Evolutionary conservation across 23 tunicate genomes (phyloP), one percentile per base, ranked within the genome.

Genomic region (Corella eumyota): DNA sequence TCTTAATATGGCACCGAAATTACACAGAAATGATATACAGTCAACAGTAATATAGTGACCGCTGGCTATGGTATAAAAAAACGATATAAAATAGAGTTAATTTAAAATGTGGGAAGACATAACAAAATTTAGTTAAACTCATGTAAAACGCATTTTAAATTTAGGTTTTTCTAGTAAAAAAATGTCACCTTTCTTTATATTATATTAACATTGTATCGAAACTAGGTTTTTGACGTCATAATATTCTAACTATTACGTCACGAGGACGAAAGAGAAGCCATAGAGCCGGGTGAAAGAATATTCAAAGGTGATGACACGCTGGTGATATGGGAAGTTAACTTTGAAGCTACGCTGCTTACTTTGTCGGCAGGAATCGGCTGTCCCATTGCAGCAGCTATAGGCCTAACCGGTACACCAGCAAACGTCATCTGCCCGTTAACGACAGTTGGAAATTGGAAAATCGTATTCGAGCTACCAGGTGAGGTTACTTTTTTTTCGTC

Each of bases 371-470:
- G 96, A 21, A 88, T 79, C 0, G 96, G 96, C 34, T 88, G 96
- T 23, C 96, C 96, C 76, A 79, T 38, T 0, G 96, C 96, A 4
- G 96, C 96, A 1, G 96, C 96, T 11, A 88, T 68, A 1, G 96
- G 96, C 6, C 81, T 81, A 1, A 88, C 96, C 6, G 96, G 96
- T 5, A 88, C 75, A 20, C 96, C 96, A 2, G 77, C 79, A 36
- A 86, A 60, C n/a, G 80, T 71, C 77, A 79, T 70, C 50, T 88
- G 96, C 20, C 88, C 88, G 78, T 88, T 71, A 28, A 79, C 81
- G 4, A 79, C 55, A 13, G 96, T 60, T 0, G 96, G 96, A 46
- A 88, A 88, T 31, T 79, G 88, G 56, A 88, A 88, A 23, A 79
- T 58, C 7, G 88, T 56, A 34, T 45, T 40, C 21, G 62, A 59